These are phyloP conservation scores for Parnassius glacialis DNA, from an alignment of 2,888 invertebrate species.

Conservation along the genomic window DNA sequence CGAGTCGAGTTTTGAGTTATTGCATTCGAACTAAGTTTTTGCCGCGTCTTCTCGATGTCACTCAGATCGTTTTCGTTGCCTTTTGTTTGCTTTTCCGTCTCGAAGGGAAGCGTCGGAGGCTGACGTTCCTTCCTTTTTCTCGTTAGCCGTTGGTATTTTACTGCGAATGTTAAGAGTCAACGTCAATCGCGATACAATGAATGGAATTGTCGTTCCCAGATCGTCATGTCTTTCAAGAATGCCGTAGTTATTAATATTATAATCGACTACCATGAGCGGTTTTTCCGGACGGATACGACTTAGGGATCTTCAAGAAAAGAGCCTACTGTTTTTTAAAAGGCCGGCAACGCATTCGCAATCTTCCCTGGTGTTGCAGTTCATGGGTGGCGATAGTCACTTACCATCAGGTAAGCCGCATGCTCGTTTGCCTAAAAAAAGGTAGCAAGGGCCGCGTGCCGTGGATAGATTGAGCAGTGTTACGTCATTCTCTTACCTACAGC, in stretches of 20 bases:
- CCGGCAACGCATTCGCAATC: no score
- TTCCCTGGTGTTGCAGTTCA: no score
- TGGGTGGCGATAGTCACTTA: no score
- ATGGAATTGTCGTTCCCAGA: constrained; percentile 33
- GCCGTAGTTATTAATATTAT: constrained; percentile 4
- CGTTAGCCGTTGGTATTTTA: constrained; percentile 33
- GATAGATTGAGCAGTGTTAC: constrained; percentile 23
- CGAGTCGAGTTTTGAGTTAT: constrained; percentile 68
- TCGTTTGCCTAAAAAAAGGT: no score
- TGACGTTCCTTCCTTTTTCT: constrained; percentile 39
- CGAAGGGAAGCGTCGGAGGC: constrained; percentile 33
- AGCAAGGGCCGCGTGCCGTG: neutral
- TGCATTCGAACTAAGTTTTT: constrained; percentile 41
- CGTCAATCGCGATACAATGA: constrained; percentile 31
- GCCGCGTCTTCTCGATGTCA: constrained; percentile 35
- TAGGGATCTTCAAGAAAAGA: no score
- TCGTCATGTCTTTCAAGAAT: constrained; percentile 28
- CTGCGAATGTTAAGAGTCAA: constrained; percentile 15
- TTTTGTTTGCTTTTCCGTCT: constrained; percentile 59
- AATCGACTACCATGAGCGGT: no score
- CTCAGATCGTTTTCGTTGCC: constrained; percentile 40
- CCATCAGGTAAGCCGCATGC: no score
- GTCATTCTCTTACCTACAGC: constrained; percentile 26
- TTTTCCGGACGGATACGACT: no score
- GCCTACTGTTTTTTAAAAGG: no score